These are phyloP conservation scores for Drosophila oshimai DNA, from an alignment of 1,140 invertebrate genomes.

Conservation along the genomic window DNA sequence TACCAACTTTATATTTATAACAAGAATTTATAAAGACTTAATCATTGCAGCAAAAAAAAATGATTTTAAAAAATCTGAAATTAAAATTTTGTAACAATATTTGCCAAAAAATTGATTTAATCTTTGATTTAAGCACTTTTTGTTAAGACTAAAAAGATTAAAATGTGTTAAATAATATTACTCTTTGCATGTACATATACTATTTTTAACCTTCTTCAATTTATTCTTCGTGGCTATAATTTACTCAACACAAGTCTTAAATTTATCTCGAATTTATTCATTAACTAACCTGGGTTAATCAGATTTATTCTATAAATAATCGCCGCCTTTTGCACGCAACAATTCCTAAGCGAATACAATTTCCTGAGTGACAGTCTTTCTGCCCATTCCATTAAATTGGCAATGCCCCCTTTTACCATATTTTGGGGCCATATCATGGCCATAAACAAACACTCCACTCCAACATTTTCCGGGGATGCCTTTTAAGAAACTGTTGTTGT, in stretches of 20 bases:
- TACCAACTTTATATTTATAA: no score
- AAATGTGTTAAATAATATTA: no score
- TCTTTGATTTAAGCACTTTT: no score
- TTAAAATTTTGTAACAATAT: no score
- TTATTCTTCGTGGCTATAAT: no score
- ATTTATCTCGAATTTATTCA: neutral
- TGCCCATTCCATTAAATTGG: neutral
- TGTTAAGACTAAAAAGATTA: no score
- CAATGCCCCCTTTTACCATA: neutral
- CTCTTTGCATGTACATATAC: neutral
- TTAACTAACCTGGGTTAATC: slow-evolving; percentile 3
- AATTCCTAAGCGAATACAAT: neutral
- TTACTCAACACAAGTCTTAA: neutral
- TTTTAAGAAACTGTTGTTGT: slow-evolving; percentile 31
- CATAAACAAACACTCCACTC: slow-evolving; percentile 44
- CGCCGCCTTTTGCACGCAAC: slow-evolving; percentile 16
- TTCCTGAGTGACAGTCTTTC: slow-evolving; percentile 26
- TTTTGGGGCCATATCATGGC: slow-evolving; percentile 16
- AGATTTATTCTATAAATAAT: slow-evolving; percentile 15
- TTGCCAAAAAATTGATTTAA: no score
- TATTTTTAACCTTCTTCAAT: neutral
- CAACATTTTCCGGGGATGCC: neutral
- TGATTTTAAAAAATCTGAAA: no score
- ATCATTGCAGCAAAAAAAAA: no score
- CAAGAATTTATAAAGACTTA: no score